These are phyloP conservation scores for Drosophila recens DNA, from an alignment of 2,888 invertebrate genomes.

Conservation along the genomic window DNA sequence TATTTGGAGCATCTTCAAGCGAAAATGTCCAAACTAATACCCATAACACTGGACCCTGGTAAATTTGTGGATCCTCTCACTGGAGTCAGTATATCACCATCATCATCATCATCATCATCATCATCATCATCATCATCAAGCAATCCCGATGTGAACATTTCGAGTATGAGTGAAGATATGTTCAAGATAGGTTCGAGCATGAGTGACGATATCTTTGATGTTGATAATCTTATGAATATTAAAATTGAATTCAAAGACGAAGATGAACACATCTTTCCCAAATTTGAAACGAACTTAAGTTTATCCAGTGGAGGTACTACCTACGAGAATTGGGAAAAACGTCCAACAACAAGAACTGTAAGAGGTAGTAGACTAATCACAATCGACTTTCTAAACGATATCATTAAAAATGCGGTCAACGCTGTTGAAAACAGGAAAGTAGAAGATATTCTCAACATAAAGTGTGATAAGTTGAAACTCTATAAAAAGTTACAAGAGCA, in stretches of 20 bases:
- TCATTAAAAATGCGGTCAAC: constrained; percentile 50
- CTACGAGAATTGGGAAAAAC: neutral
- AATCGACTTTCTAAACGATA: constrained; percentile 50
- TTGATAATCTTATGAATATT: neutral
- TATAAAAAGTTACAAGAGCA: constrained; percentile 20
- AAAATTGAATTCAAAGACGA: neutral
- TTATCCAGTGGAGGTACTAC: no score
- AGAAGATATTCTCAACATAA: constrained; percentile 42
- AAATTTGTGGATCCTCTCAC: constrained; percentile 21
- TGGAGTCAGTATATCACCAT: neutral
- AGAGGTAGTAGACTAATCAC: constrained; percentile 10
- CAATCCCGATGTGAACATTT: neutral
- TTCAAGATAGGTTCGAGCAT: neutral
- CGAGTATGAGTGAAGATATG: neutral
- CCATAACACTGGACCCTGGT: neutral
- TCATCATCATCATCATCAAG: no score
- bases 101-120: no score
- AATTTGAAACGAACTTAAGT: neutral
- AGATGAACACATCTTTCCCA: neutral
- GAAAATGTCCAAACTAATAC: neutral
- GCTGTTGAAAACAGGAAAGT: constrained; percentile 45
- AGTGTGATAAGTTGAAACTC: constrained; percentile 66
- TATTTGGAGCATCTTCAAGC: neutral
- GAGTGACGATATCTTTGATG: neutral
- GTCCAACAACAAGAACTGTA: neutral